Base-by-base conservation (phyloP, 2,797 vertebrate genomes). In the Melanotaenia trifasciata region DNA sequence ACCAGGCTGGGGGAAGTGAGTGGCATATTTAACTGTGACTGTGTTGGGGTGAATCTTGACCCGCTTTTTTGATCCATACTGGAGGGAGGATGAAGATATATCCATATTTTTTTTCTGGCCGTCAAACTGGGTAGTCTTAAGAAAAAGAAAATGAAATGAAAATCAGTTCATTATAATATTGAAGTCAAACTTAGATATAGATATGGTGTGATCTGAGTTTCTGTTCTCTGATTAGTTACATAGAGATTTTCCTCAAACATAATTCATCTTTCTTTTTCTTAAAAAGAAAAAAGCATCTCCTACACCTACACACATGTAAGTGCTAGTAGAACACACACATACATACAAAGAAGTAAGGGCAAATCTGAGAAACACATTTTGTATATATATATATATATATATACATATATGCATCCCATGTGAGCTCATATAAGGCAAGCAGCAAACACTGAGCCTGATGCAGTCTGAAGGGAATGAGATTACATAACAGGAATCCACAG, bases 1-100 rank as follows among this genome's bases (percentile, higher is more conserved):
- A 3, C 97, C 97, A 36, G 97, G 96, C 84, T 99, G 98, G n/a
- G 96, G 97, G 83, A 96, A 98, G 90, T 99, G 96, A 63, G 96
- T 96, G 80, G 96, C 96, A 13, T 98, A 99, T 91, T 99, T 98
- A 61, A 99, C 97, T 1, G 97, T 99, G 67, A 99, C 96, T 11
- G 97, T 96, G 87, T 96, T 96, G 28, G 98, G 97, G 87, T 99
- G 97, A 86, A 99, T 99, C 94, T 99, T 99, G 63, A 99, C 98
- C 66, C 95, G 91, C 89, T 99, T 99, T 93, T 99, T 99, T 65
- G 96, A 92, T 74, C 95, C 95, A 28, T 94, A 93, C 90, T 95
- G 96, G 87, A 92, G 84, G 0, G 93, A 94, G 75, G 95, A 93
- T 64, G 94, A 92, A 62, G 96, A 93, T 0, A 50, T 88, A 91